phyloP scores from a whole-genome alignment of 2,888 invertebrate genomes.

The Sialis fuliginosa region DNA sequence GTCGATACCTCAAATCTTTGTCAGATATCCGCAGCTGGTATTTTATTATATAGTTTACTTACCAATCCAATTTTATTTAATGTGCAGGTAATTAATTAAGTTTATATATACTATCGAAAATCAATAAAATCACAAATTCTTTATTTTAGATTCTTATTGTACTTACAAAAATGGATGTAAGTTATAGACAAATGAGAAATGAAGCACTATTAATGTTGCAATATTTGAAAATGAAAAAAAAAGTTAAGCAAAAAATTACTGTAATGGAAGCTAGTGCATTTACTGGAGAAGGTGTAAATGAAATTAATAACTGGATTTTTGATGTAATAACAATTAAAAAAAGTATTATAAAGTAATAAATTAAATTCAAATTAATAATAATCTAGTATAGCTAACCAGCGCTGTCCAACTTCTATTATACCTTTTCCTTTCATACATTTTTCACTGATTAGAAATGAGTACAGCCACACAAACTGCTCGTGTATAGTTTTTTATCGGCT shows the following conservation, averaged over 20 bases:
- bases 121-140: background rate
- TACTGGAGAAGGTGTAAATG: conserved; percentile 48
- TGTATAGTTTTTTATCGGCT: too few relatives aligned
- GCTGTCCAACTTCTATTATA: too few relatives aligned
- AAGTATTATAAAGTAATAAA: too few relatives aligned
- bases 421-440: too few relatives aligned
- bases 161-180: conserved; percentile 69
- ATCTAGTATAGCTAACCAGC: too few relatives aligned
- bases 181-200: conserved; percentile 73
- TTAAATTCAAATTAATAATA: too few relatives aligned
- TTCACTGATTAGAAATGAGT: too few relatives aligned
- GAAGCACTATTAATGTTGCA: conserved; percentile 71
- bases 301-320: conserved; percentile 41
- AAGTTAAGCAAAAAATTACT: conserved; percentile 46
- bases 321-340: too few relatives aligned
- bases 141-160: conserved; percentile 44
- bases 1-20: conserved; percentile 73
- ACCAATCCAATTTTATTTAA: conserved; percentile 50
- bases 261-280: conserved; percentile 62
- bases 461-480: too few relatives aligned
- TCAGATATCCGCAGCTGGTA: conserved; percentile 71
- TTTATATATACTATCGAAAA: background rate
- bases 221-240: conserved; percentile 46
- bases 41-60: conserved; percentile 57
- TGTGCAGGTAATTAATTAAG: conserved; percentile 33